phyloP scores from a whole-genome alignment of 2,113 vertebrate species.

The Polypterus bichir region DNA sequence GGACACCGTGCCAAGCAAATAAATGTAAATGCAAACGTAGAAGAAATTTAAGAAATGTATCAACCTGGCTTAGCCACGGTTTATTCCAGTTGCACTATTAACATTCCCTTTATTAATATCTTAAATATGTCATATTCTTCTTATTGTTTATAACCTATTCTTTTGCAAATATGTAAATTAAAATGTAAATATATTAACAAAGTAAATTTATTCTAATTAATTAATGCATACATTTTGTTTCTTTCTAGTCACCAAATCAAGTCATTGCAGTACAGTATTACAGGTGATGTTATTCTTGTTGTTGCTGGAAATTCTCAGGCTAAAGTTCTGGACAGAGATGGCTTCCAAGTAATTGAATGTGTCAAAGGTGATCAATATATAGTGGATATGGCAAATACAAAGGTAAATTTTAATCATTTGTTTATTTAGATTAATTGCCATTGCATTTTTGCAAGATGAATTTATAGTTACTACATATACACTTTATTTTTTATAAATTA shows the following conservation, averaged over 20 bases:
- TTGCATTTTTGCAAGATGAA: not conserved
- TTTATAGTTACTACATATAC: not conserved
- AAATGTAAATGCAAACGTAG: too few species aligned
- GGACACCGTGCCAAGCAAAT: too few species aligned
- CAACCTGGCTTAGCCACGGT: too few species aligned
- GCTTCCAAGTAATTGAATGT: constrained; percentile 95
- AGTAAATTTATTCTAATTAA: too few species aligned
- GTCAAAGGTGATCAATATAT: constrained; percentile 96
- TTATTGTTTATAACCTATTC: too few species aligned
- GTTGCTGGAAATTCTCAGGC: constrained; percentile 89
- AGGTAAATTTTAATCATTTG: constrained; percentile 46
- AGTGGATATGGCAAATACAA: constrained; percentile 94
- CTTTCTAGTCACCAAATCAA: constrained; percentile 79
- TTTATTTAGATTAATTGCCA: not conserved
- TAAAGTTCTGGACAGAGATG: constrained; percentile 90
- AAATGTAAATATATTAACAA: too few species aligned
- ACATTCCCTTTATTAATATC: too few species aligned
- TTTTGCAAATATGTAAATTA: too few species aligned
- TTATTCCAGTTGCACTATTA: too few species aligned
- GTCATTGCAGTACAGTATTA: constrained; percentile 82
- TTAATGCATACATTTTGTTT: too few species aligned
- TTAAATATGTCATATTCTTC: too few species aligned
- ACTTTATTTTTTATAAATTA: not conserved
- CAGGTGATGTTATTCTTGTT: constrained; percentile 86
- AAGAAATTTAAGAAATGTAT: too few species aligned